phyloP scores from a whole-genome alignment of 2,888 invertebrate species.

The Lymantria dispar region DNA sequence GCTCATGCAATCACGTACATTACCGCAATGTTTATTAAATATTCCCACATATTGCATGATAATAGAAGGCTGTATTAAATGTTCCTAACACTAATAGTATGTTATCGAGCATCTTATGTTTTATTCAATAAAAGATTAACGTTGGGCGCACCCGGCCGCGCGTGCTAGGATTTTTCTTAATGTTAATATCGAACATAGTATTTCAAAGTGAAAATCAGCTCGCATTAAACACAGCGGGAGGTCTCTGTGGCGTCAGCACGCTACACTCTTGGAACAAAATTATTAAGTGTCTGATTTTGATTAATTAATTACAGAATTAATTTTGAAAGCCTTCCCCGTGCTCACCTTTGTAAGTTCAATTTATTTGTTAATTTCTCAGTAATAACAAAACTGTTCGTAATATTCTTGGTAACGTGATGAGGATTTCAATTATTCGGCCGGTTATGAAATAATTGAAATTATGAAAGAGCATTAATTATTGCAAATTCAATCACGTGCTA shows the following conservation, averaged over 20 bases:
- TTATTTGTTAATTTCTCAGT: constrained; percentile 22
- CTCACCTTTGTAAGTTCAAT: constrained; percentile 25
- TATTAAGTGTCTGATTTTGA: constrained; percentile 50
- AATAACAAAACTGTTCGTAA: constrained; percentile 23
- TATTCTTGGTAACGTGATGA: constrained; percentile 20
- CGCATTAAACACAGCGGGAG: constrained; percentile 37
- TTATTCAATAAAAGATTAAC: constrained; percentile 76
- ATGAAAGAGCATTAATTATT: no score
- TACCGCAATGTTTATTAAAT: constrained; percentile 32
- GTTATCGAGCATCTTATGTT: constrained; percentile 77
- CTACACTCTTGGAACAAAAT: constrained; percentile 44
- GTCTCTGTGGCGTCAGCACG: constrained; percentile 15
- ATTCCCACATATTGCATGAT: constrained; percentile 48
- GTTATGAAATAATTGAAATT: no score
- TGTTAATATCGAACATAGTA: constrained; percentile 51
- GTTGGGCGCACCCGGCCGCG: constrained; percentile 47
- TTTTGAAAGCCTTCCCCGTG: constrained; percentile 37
- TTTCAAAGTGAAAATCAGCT: constrained; percentile 46
- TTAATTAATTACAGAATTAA: constrained; percentile 54
- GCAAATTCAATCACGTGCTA: no score
- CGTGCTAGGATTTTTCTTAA: constrained; percentile 63
- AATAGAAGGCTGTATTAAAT: constrained; percentile 72
- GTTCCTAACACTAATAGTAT: constrained; percentile 71
- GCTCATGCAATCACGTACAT: constrained; percentile 54
- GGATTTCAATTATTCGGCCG: constrained; percentile 4